Evolutionary conservation across 2,888 invertebrate species (phyloP).

Genomic region (Epistrophe eligans): DNA sequence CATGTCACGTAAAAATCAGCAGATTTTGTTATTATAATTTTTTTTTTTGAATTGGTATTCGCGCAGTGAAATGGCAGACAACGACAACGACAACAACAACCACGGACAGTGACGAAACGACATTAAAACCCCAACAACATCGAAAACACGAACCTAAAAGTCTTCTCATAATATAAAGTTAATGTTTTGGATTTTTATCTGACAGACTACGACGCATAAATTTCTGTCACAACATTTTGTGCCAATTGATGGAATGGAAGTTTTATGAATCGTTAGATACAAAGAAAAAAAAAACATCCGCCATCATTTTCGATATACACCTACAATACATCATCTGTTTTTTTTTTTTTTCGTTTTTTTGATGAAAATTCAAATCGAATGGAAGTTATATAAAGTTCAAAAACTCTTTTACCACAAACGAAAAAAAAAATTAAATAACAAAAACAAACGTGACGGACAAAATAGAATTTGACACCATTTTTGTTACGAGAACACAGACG

Average conservation of each 20-base stretch:
- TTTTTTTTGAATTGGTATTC: background rate
- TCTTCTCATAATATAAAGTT: constrained; percentile 29
- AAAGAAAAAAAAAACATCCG: constrained; percentile 1
- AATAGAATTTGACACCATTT: constrained; percentile 11
- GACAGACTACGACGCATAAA: constrained; percentile 33
- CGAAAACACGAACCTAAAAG: constrained; percentile 13
- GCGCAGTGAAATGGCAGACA: background rate
- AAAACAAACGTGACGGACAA: constrained; percentile 16
- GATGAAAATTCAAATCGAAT: constrained; percentile 45
- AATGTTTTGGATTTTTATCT: constrained; percentile 39
- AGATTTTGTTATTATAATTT: background rate
- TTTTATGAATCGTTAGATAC: constrained; percentile 47
- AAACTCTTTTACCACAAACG: background rate
- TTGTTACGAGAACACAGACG: too few species aligned
- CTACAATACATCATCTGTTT: constrained; percentile 20
- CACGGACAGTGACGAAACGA: background rate
- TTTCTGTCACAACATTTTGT: constrained; percentile 35
- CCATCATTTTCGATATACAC: background rate
- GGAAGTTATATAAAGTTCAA: constrained; percentile 52
- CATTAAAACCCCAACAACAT: constrained; percentile 11
- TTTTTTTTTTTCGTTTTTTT: constrained; percentile 27
- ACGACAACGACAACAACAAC: background rate
- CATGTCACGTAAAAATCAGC: constrained; percentile 36
- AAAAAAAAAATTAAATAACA: background rate
- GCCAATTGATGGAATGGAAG: constrained; percentile 48